Evolutionary conservation across 2,113 vertebrate genomes (phyloP), one percentile per base, ranked within the genome.

Genomic region (Greenwoodochromis staneri): DNA sequence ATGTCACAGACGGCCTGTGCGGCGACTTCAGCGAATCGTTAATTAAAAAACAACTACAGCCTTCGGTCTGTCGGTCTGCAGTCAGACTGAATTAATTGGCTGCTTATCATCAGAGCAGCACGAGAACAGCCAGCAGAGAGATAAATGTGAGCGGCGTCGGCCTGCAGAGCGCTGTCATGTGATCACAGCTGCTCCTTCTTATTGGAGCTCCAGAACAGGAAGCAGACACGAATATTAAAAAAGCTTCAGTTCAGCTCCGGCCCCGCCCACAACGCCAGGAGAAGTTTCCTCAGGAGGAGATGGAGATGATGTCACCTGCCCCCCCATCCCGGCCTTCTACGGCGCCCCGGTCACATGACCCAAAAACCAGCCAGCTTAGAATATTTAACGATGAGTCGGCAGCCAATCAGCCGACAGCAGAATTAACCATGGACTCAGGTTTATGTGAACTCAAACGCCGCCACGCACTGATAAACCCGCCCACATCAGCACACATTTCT

Each of bases 331-430:
- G 2, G 54, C 21, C 21, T 27, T 57, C 54, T 57, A 14, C 1
- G 4, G 54, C 12, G 1, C 1, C 55, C 27, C 3, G 2, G 29
- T 61, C 57, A 61, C 57, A 19, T 34, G 57, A 61, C 29, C 57
- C 57, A 10, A 31, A 61, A 4, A 61, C 3, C 29, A 61, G 57
- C 16, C 29, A 19, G 29, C 29, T 0, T 19, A 34, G 8, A 19
- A 61, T 34, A 61, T 61, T 19, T 61, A 34, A 19, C 5, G 5
- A 17, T 19, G 57, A 61, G 29, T 61, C 57, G 2, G 57, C 27
- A 6, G 14, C 57, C 57, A 31, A 31, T 34, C 59, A 11, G 59
- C 57, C 0, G 16, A 61, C 59, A 19, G 59, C 29, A 61, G 59
- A 61, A 19, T 34, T 61, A 61, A 61, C 16, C 59, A 0, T 31